phyloP scores from a whole-genome alignment of 2,888 invertebrate species.

The Cheilosia grossa region DNA sequence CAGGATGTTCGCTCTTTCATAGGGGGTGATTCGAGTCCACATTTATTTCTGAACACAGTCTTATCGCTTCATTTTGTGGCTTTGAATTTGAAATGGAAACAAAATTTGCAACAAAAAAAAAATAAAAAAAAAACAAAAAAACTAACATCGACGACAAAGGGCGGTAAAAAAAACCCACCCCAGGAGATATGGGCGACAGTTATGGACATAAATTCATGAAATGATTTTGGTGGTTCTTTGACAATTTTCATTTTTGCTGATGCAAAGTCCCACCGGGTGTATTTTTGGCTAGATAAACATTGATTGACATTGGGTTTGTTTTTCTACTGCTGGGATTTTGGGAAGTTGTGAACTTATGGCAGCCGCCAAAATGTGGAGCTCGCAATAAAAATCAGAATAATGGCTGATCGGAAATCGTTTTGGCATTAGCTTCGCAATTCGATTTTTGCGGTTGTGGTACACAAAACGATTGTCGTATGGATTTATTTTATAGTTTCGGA shows the following conservation, averaged over 20 bases:
- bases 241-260: constrained; percentile 64
- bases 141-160: constrained; percentile 14
- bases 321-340: background rate
- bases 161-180: constrained; percentile 20
- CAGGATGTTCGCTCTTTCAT: constrained; percentile 8
- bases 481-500: constrained; percentile 47
- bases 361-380: constrained; percentile 41
- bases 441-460: constrained; percentile 9
- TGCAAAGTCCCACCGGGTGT: constrained; percentile 30
- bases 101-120: constrained; percentile 53
- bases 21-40: constrained; percentile 36
- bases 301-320: constrained; percentile 43
- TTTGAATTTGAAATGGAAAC: constrained; percentile 74
- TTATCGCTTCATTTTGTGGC: constrained; percentile 74
- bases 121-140: constrained; percentile 30
- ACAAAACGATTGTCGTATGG: constrained; percentile 34
- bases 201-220: constrained; percentile 33
- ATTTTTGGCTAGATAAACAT: constrained; percentile 65
- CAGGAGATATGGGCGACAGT: constrained; percentile 17
- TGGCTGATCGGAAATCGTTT: constrained; percentile 54
- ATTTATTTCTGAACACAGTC: constrained; percentile 57
- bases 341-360: constrained; percentile 26
- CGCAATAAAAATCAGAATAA: constrained; percentile 69
- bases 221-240: constrained; percentile 21
- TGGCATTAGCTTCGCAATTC: constrained; percentile 34